phyloP scores from a whole-genome alignment of 2,797 vertebrate species.

The Mionectes olivaceus region DNA sequence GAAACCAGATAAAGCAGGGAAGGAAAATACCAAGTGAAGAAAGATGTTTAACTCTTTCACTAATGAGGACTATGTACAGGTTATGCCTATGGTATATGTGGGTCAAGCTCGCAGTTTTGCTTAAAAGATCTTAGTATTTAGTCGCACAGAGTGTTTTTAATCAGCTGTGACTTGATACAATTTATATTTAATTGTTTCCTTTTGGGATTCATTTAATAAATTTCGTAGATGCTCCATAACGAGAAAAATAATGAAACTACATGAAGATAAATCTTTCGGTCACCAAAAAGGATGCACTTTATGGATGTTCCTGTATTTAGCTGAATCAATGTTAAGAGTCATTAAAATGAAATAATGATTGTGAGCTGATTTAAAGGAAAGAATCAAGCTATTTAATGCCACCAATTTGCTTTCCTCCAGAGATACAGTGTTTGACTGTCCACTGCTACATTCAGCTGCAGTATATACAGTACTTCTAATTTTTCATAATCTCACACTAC shows the following conservation, averaged over 20 bases:
- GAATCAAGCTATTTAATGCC: conserved; percentile 34
- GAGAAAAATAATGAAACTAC: conserved; percentile 57
- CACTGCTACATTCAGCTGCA: conserved; percentile 1
- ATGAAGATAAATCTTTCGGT: conserved; percentile 44
- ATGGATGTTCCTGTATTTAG: conserved; percentile 47
- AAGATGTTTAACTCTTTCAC: conserved; percentile 67
- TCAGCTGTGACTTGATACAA: not conserved
- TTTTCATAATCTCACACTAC: conserved; percentile 69
- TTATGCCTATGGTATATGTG: not conserved
- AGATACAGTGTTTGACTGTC: not conserved
- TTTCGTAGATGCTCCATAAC: conserved; percentile 36
- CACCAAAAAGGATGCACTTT: conserved; percentile 35
- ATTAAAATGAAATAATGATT: conserved; percentile 69
- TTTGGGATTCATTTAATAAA: conserved; percentile 28
- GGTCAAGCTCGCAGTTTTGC: not conserved
- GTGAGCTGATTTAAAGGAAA: conserved; percentile 60
- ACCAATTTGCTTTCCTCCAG: conserved; percentile 36
- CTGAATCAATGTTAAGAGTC: conserved; percentile 60
- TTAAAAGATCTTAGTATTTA: not conserved
- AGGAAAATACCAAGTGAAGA: conserved; percentile 51
- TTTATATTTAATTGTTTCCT: conserved; percentile 44
- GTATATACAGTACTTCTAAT: conserved; percentile 34
- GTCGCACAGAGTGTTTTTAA: not conserved
- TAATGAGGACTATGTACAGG: not conserved
- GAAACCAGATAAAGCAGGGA: conserved; percentile 48